Percentiles rank a stretch among this genome's conserved stretches.
Evolutionary conservation across 2,888 invertebrate species (phyloP).

Genomic region (Scrobipalpa atriplicella): DNA sequence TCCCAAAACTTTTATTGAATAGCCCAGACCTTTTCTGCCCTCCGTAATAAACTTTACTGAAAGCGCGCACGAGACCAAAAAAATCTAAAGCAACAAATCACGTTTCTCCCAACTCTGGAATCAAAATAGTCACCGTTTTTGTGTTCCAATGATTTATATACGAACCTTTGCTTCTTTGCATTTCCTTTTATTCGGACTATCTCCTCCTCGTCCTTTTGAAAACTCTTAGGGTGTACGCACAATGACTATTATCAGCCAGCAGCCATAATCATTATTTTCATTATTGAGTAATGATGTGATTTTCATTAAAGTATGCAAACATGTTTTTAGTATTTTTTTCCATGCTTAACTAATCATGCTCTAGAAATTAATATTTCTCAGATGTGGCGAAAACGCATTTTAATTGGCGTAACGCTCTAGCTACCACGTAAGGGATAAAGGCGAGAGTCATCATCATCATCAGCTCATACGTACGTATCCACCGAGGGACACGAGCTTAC

Average conservation of each 20-base stretch:
- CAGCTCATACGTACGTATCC: no score
- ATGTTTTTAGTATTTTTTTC: not conserved
- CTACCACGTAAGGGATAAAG: no score
- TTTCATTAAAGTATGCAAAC: no score
- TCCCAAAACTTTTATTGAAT: slow-evolving; percentile 22
- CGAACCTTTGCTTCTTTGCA: slow-evolving; percentile 50
- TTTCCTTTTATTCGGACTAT: slow-evolving; percentile 48
- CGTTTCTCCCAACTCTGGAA: slow-evolving; percentile 38
- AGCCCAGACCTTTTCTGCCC: slow-evolving; percentile 22
- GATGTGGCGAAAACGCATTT: no score
- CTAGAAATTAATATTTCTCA: no score
- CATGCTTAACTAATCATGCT: no score
- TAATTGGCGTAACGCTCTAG: no score
- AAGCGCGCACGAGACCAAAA: slow-evolving; percentile 24
- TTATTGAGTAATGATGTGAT: not conserved
- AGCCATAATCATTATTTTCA: no score
- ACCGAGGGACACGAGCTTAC: no score
- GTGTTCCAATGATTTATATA: slow-evolving; percentile 55
- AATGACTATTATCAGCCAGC: slow-evolving; percentile 11
- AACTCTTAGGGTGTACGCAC: slow-evolving; percentile 39
- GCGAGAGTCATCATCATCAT: no score
- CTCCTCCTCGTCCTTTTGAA: slow-evolving; percentile 42
- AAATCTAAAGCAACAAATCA: slow-evolving; percentile 40
- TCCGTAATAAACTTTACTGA: slow-evolving; percentile 22
- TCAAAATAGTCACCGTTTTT: slow-evolving; percentile 48